Evolutionary conservation across 2,888 invertebrate species (phyloP).

Genomic region (Hypena proboscidalis): DNA sequence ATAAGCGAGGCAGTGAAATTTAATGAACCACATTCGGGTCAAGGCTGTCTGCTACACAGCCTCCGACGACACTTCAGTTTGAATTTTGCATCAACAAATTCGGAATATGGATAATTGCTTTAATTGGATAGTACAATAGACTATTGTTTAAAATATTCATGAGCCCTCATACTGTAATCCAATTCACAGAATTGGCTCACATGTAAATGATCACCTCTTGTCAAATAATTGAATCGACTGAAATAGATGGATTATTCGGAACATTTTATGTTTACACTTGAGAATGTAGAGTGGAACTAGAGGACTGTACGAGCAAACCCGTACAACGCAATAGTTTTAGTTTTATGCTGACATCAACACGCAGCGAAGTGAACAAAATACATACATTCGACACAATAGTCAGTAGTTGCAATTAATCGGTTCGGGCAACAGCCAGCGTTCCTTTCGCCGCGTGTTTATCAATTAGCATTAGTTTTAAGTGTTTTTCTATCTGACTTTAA

Average conservation of each 20-base stretch:
- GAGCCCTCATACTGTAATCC: constrained; percentile 11
- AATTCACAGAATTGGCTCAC: constrained; percentile 2
- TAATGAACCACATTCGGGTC: constrained; percentile 74
- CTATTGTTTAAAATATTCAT: constrained; percentile 29
- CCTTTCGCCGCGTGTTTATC: too few species aligned
- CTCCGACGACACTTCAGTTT: constrained; percentile 36
- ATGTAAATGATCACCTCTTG: neutral
- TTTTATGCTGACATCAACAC: too few species aligned
- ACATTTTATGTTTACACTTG: constrained; percentile 6
- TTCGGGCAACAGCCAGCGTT: too few species aligned
- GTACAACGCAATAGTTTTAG: too few species aligned
- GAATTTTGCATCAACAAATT: constrained; percentile 44
- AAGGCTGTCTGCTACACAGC: constrained; percentile 59
- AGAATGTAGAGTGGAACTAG: neutral
- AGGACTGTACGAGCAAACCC: too few species aligned
- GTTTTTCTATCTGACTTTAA: too few species aligned
- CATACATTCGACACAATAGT: too few species aligned
- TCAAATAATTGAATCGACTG: neutral
- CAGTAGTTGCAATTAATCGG: too few species aligned
- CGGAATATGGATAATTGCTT: constrained; percentile 34
- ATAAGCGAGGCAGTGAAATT: constrained; percentile 71
- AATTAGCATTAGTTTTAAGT: too few species aligned
- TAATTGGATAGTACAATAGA: constrained; percentile 29
- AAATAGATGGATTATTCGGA: constrained; percentile 1
- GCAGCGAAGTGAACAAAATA: too few species aligned